Evolutionary conservation across 2,888 invertebrate genomes (phyloP).

Genomic region (Cheilosia impressa): DNA sequence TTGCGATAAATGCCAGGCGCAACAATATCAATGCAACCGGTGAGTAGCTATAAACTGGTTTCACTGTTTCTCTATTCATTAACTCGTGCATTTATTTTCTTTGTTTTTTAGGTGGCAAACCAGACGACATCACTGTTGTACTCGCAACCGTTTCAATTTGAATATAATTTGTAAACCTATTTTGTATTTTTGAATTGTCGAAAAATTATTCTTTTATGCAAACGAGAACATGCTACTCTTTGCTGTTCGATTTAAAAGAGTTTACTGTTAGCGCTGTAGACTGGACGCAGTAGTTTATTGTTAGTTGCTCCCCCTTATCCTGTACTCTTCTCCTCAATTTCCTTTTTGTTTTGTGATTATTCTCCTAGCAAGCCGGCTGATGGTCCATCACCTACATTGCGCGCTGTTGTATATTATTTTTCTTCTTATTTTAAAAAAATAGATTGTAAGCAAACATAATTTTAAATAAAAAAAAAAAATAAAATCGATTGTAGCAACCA

Average conservation of each 20-base stretch:
- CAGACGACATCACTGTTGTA: conserved; percentile 99
- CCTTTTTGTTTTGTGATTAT: conserved; percentile 41
- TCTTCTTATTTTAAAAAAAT: conserved; percentile 36
- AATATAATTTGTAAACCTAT: conserved; percentile 74
- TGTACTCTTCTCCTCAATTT: background rate
- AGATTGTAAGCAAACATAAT: conserved; percentile 56
- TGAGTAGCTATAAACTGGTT: conserved; percentile 82
- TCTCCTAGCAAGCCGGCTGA: conserved; percentile 24
- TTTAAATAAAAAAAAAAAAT: conserved; percentile 31
- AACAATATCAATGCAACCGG: conserved; percentile 97
- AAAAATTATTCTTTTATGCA: conserved; percentile 18
- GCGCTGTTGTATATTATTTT: conserved; percentile 71
- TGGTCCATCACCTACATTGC: conserved; percentile 30
- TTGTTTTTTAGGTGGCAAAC: conserved; percentile 92
- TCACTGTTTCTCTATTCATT: background rate
- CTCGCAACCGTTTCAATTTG: conserved; percentile 95
- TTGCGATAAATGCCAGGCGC: conserved; percentile 95
- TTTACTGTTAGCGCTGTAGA: conserved; percentile 32
- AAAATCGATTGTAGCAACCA: conserved; percentile 23
- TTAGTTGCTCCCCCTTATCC: background rate
- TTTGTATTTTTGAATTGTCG: conserved; percentile 29
- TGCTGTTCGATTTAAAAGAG: conserved; percentile 39
- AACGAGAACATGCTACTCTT: conserved; percentile 25
- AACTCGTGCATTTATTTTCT: conserved; percentile 72
- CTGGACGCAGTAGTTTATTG: conserved; percentile 30